These are phyloP conservation scores for Plebejus melissa DNA, from an alignment of 2,888 invertebrate genomes.

Conservation along the genomic window DNA sequence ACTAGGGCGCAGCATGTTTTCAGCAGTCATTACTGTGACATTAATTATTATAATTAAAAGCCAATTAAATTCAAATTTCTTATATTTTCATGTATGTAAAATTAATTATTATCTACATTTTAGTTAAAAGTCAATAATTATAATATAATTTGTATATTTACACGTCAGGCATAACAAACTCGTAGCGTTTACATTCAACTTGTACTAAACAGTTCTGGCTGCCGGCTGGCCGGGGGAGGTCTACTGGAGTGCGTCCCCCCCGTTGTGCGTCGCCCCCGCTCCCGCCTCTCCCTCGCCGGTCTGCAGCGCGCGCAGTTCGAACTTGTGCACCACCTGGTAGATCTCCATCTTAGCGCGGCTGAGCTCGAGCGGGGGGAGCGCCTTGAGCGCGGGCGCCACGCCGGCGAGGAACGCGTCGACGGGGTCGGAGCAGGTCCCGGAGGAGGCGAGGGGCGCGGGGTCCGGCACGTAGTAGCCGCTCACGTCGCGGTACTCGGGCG, in stretches of 20 bases:
- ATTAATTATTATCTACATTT: background rate
- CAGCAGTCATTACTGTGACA: too few relatives aligned
- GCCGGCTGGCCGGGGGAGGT: background rate
- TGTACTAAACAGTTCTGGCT: background rate
- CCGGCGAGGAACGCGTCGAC: conserved; percentile 24
- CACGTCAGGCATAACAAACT: background rate
- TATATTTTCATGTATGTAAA: background rate
- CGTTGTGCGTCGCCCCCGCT: background rate
- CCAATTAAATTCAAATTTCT: background rate
- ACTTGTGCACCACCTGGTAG: conserved; percentile 25
- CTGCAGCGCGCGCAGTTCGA: conserved; percentile 22
- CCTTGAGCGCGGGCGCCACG: conserved; percentile 19
- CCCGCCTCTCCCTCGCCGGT: background rate
- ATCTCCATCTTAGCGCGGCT: conserved; percentile 27
- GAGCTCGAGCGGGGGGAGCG: background rate
- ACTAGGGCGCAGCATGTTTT: too few relatives aligned
- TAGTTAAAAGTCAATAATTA: background rate
- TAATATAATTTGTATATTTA: background rate
- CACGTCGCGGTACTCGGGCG: conserved; percentile 14
- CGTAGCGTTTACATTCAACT: background rate
- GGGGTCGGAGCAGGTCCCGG: conserved; percentile 4
- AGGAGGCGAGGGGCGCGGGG: background rate
- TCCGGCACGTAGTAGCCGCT: conserved; percentile 9
- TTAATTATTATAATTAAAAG: too few relatives aligned
- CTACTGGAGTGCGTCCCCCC: background rate